Conservation (phyloP, 2,113 vertebrate genomes). For the Lycaon pictus region DNA sequence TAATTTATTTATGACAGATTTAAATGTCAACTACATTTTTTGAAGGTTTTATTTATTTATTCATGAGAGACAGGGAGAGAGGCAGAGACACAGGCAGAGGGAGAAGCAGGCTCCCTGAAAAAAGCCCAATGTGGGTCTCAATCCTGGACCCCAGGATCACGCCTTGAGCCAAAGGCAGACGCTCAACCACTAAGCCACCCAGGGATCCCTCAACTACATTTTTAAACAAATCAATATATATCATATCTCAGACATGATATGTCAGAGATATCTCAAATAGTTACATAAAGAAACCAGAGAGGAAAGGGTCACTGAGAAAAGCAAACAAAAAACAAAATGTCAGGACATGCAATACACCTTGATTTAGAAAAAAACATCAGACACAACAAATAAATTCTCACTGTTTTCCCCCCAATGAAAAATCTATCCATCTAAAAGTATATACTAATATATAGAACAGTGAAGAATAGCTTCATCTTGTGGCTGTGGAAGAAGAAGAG, state of each 20-base stretch:
- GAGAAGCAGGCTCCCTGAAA: too few species aligned
- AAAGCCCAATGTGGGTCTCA: too few species aligned
- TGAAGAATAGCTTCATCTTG: not conserved
- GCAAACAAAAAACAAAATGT: not conserved
- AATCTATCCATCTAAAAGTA: not conserved
- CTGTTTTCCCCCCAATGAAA: not conserved
- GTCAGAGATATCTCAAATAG: not conserved
- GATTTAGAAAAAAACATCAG: not conserved
- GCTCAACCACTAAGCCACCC: too few species aligned
- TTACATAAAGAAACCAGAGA: not conserved
- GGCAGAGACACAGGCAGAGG: too few species aligned
- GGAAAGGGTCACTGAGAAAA: not conserved
- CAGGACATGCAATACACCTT: not conserved
- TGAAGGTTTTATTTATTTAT: too few species aligned
- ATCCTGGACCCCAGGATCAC: too few species aligned
- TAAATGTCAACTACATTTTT: conserved; percentile 29
- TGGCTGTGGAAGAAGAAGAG: not conserved
- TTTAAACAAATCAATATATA: conserved; percentile 46
- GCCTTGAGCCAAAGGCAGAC: too few species aligned
- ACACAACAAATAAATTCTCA: not conserved
- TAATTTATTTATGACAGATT: conserved; percentile 31
- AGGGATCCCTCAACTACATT: not conserved
- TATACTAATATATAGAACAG: not conserved
- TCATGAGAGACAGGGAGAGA: too few species aligned
- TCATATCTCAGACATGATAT: not conserved